Conservation (phyloP, 1,140 invertebrate genomes). For the Penaeus vannamei region DNA sequence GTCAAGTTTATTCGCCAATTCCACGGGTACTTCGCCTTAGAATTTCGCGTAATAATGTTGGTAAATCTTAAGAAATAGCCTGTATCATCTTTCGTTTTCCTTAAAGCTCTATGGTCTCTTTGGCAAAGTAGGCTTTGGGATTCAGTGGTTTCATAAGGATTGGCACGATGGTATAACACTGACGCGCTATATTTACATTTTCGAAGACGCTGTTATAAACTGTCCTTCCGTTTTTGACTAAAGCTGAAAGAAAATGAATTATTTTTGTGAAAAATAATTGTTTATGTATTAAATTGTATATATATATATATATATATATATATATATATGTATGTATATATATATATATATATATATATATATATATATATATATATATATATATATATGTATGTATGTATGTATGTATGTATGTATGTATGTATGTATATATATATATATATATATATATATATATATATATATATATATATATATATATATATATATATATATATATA, state of each 20-base stretch:
- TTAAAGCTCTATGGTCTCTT: too few relatives aligned
- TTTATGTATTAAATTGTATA: slow-evolving; percentile 6
- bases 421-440: background rate
- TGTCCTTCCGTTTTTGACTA: background rate
- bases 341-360: background rate
- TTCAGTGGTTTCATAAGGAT: too few relatives aligned
- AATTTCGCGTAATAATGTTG: too few relatives aligned
- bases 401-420: background rate
- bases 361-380: background rate
- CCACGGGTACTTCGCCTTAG: too few relatives aligned
- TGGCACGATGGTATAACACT: too few relatives aligned
- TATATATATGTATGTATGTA: slow-evolving; percentile 16
- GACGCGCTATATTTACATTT: background rate
- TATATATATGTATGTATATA: background rate
- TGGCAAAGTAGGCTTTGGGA: too few relatives aligned
- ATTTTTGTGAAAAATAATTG: background rate
- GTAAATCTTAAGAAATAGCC: too few relatives aligned
- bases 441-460: slow-evolving; percentile 22
- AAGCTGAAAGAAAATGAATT: background rate
- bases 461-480: slow-evolving; percentile 3
- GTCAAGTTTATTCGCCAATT: too few relatives aligned
- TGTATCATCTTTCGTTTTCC: too few relatives aligned
- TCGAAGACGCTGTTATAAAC: background rate
- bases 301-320: background rate
- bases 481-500: background rate